A percentile compares a stretch with the other conserved stretches of the same genome.
phyloP scores from a whole-genome alignment of 2,888 invertebrate genomes.

The Campoplex capitator region DNA sequence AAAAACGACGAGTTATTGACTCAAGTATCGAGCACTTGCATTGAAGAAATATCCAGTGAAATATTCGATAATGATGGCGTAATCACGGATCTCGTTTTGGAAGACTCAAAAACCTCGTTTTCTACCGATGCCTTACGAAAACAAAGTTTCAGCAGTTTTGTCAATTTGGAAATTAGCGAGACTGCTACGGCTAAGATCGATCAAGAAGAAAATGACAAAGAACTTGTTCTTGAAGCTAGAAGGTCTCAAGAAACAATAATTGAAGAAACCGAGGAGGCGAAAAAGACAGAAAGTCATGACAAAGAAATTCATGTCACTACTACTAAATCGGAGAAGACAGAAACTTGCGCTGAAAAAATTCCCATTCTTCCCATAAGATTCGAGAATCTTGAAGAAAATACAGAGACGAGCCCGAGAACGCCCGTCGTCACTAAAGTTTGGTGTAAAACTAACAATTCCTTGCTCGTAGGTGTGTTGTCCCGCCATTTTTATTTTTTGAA shows the following conservation, averaged over 20 bases:
- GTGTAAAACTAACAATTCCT: conserved; percentile 68
- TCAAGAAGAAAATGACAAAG: not conserved
- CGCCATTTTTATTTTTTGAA: conserved; percentile 48
- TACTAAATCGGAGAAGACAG: not conserved
- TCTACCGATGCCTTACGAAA: conserved; percentile 49
- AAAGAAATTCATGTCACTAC: conserved; percentile 15
- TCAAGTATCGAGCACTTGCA: conserved; percentile 8
- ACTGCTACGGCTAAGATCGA: conserved; percentile 32
- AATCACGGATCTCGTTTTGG: conserved; percentile 27
- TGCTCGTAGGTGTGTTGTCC: conserved; percentile 73
- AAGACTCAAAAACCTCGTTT: not conserved
- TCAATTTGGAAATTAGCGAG: conserved; percentile 51
- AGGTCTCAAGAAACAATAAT: conserved; percentile 6
- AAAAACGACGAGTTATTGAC: not conserved
- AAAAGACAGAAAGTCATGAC: conserved; percentile 9
- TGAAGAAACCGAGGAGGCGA: not conserved
- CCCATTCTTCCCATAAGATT: not conserved
- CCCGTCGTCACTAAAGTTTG: conserved; percentile 64
- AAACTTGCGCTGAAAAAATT: conserved; percentile 1
- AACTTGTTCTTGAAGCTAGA: not conserved
- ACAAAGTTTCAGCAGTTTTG: conserved; percentile 54
- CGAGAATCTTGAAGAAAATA: conserved; percentile 18
- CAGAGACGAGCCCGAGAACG: conserved; percentile 37
- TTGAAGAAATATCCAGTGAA: conserved; percentile 51
- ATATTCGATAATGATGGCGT: conserved; percentile 21